These are phyloP conservation scores for Parazoanthus darwini DNA, from an alignment of 92 coral and sea anemone species.

Conservation along the genomic window DNA sequence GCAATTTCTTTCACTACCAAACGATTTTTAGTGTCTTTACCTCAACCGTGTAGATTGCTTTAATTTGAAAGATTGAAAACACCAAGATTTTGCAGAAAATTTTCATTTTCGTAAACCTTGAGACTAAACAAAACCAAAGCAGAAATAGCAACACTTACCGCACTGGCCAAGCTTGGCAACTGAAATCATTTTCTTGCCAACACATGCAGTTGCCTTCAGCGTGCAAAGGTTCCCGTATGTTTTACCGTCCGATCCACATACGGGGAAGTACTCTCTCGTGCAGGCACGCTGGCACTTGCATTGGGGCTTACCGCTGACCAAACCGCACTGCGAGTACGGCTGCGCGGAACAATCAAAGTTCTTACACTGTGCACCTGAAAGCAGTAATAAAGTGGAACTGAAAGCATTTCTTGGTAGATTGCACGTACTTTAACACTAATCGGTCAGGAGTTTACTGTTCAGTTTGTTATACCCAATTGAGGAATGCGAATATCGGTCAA, in stretches of 20 bases:
- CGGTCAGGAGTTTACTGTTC: no score
- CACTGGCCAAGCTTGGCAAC: slow-evolving; percentile 47
- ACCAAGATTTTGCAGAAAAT: no score
- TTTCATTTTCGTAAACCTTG: no score
- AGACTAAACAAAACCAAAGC: not conserved
- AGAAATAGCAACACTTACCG: slow-evolving; percentile 12
- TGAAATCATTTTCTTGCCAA: slow-evolving; percentile 42
- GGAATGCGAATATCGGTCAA: no score
- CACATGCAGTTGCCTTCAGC: slow-evolving; percentile 23
- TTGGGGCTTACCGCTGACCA: slow-evolving; percentile 36
- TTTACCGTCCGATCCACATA: slow-evolving; percentile 31
- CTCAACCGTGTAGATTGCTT: no score
- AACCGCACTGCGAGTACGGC: slow-evolving; percentile 13
- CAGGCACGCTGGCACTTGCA: slow-evolving; percentile 37
- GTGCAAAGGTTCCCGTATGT: slow-evolving; percentile 30
- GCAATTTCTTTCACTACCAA: no score
- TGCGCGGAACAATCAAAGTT: slow-evolving; percentile 3
- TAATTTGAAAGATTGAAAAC: no score
- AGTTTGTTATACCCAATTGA: no score
- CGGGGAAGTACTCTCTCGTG: slow-evolving; percentile 28
- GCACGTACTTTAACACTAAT: no score
- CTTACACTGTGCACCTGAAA: not conserved
- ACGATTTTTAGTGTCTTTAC: no score
- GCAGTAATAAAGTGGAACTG: not conserved
- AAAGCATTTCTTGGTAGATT: no score